Conservation (phyloP, 2,797 vertebrate species). For the Lutjanus campechanus region DNA sequence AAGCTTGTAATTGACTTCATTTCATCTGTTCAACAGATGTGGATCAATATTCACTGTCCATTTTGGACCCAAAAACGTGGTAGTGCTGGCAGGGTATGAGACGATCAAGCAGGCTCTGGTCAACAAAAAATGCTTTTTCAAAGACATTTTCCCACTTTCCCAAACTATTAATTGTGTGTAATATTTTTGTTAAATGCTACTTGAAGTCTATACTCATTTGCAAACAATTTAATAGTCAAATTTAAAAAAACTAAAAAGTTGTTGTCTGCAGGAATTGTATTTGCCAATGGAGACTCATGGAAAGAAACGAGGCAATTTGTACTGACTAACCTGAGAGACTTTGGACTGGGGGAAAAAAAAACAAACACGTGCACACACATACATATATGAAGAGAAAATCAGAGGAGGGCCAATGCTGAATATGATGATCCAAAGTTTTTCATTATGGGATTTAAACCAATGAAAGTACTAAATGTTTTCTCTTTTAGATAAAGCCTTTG, state of each 20-base stretch:
- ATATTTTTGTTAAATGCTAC: no score
- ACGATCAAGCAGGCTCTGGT: slow-evolving; percentile 20
- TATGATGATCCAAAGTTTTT: background rate
- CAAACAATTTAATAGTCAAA: no score
- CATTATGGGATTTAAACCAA: background rate
- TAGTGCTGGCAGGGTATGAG: background rate
- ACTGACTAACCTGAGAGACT: slow-evolving; percentile 62
- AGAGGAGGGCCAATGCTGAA: slow-evolving; percentile 55
- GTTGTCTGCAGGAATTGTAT: slow-evolving; percentile 45
- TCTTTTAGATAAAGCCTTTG: slow-evolving; percentile 11
- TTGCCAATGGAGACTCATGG: slow-evolving; percentile 55
- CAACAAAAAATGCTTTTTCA: slow-evolving; percentile 5
- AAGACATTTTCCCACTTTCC: background rate
- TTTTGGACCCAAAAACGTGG: background rate
- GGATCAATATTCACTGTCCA: background rate
- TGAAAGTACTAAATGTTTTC: background rate
- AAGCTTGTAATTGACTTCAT: no score
- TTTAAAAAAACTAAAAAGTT: background rate
- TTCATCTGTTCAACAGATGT: slow-evolving; percentile 6
- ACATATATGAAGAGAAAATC: slow-evolving; percentile 67
- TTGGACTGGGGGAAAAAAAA: slow-evolving; percentile 74
- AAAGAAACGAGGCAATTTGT: slow-evolving; percentile 76
- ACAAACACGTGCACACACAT: background rate
- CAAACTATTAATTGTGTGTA: no score
- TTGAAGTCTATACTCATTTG: no score